Conservation (phyloP, 2,113 vertebrate genomes). For the Gymnocephalus cernua region DNA sequence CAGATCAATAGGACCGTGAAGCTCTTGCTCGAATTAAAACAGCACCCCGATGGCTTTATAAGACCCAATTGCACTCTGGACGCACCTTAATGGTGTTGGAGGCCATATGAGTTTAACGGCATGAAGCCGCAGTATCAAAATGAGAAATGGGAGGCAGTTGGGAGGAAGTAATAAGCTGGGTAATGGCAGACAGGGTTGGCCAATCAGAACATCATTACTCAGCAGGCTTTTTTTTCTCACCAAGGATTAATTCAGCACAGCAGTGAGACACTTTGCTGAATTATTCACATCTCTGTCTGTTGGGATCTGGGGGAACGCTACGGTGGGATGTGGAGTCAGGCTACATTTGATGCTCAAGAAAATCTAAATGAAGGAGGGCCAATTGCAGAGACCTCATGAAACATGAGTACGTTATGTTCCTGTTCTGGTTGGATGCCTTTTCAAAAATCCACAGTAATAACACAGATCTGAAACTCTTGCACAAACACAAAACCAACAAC, state of each 20-base stretch:
- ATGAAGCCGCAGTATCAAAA: constrained; percentile 63
- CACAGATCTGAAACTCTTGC: constrained; percentile 7
- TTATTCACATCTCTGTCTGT: constrained; percentile 65
- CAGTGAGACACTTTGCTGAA: constrained; percentile 67
- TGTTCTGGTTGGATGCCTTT: constrained; percentile 5
- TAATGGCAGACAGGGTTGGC: constrained; percentile 74
- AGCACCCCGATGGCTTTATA: constrained; percentile 75
- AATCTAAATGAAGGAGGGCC: constrained; percentile 43
- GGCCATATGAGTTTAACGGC: constrained; percentile 56
- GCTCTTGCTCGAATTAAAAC: constrained; percentile 81
- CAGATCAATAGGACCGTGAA: constrained; percentile 74
- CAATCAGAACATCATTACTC: constrained; percentile 79
- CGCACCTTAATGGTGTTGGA: constrained; percentile 64
- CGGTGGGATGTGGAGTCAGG: constrained; percentile 29
- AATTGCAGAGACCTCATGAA: constrained; percentile 21
- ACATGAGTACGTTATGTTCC: constrained; percentile 30
- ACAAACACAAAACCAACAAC: constrained; percentile 1
- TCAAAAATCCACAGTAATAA: constrained; percentile 21
- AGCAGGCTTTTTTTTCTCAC: constrained; percentile 54
- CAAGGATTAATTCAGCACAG: constrained; percentile 67
- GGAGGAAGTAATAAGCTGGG: constrained; percentile 72
- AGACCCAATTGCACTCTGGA: constrained; percentile 74
- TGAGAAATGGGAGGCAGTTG: constrained; percentile 71
- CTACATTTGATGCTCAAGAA: constrained; percentile 54
- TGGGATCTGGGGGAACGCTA: constrained; percentile 38